Evolutionary conservation across 2,797 vertebrate species (phyloP).

Genomic region (Mormyrops boulengeri): DNA sequence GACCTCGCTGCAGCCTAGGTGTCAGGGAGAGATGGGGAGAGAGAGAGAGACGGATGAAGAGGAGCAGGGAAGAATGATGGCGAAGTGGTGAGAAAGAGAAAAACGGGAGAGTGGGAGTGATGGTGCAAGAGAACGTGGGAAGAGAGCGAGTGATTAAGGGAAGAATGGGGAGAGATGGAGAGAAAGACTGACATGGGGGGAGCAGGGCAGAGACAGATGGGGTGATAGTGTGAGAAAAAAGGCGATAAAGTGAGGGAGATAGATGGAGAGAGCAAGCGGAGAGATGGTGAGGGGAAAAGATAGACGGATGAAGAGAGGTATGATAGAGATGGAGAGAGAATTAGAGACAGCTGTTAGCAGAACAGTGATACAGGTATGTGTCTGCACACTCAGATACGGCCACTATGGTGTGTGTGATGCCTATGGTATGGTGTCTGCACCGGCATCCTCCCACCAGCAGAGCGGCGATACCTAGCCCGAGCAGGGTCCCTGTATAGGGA

Average conservation of each 20-base stretch:
- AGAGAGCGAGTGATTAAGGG: not conserved
- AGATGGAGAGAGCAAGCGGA: not conserved
- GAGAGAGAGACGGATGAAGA: not conserved
- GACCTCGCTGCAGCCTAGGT: not conserved
- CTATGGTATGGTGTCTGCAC: not conserved
- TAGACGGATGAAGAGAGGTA: not conserved
- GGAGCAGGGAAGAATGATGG: not conserved
- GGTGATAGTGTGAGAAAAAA: not conserved
- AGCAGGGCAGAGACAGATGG: not conserved
- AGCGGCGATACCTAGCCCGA: not conserved
- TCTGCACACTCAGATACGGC: not conserved
- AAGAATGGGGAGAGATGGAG: not conserved
- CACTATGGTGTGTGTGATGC: not conserved
- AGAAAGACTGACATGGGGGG: not conserved
- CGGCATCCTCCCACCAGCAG: not conserved
- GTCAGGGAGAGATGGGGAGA: not conserved
- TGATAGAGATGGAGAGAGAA: not conserved
- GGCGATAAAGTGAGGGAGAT: not conserved
- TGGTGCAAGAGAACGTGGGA: not conserved
- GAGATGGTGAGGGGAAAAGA: not conserved
- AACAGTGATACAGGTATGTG: not conserved
- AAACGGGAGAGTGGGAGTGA: not conserved
- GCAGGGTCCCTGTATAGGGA: not conserved
- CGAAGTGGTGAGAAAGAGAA: not conserved
- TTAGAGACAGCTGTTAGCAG: not conserved